A percentile compares a stretch with the other conserved stretches of the same genome.
These are phyloP conservation scores for Oikopleura dioica DNA, from an alignment of 23 tunicate genomes.

Conservation along the genomic window DNA sequence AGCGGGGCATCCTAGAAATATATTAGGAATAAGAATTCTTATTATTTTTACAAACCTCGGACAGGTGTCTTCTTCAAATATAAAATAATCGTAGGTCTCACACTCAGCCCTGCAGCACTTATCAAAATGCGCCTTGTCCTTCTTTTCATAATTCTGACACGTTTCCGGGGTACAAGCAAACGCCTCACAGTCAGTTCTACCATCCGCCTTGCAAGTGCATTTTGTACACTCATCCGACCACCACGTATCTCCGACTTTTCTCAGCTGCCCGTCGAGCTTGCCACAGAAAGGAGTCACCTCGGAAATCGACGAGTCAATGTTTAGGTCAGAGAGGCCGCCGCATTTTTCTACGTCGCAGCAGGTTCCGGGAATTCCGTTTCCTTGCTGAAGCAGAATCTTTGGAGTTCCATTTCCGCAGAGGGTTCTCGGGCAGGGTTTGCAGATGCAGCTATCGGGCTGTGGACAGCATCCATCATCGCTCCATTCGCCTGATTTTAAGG, in stretches of 20 bases:
- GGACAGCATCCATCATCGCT: neutral
- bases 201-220: neutral
- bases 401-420: neutral
- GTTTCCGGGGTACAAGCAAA: neutral
- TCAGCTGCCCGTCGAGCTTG: neutral
- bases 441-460: neutral
- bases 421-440: neutral
- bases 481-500: neutral
- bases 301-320: too few species aligned
- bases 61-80: too few species aligned
- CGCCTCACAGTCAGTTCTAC: neutral
- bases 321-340: neutral
- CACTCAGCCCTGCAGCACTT: too few species aligned
- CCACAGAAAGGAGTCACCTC: neutral
- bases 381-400: neutral
- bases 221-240: neutral
- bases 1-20: too few species aligned
- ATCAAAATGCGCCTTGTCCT: too few species aligned
- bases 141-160: too few species aligned
- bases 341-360: neutral
- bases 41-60: too few species aligned
- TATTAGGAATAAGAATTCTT: too few species aligned
- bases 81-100: too few species aligned
- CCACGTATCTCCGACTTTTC: neutral
- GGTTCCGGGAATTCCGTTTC: neutral